These are phyloP conservation scores for Apodemus speciosus DNA, from an alignment of 2,113 vertebrate genomes.

Conservation along the genomic window DNA sequence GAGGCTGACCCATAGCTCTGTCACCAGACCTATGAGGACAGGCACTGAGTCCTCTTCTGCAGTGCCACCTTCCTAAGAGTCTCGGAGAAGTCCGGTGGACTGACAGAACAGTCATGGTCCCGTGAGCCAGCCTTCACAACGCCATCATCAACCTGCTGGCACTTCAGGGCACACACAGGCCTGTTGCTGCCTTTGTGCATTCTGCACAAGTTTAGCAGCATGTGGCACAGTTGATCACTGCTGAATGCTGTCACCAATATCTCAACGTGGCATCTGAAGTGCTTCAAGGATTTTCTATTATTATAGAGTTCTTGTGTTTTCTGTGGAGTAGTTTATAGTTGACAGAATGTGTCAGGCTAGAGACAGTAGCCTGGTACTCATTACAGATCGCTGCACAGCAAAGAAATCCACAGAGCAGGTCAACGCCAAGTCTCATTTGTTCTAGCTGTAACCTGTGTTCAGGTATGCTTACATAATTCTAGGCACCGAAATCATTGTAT, in stretches of 20 bases:
- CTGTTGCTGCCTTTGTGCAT: fast-evolving
- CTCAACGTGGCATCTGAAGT: not conserved
- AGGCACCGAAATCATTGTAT: slow-evolving; percentile 9
- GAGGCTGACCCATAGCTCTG: fast-evolving
- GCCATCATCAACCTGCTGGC: fast-evolving
- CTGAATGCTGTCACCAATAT: not conserved
- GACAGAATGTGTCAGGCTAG: not conserved
- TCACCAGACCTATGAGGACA: not conserved
- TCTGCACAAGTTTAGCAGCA: not conserved
- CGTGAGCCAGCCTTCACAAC: fast-evolving
- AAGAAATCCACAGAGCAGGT: not conserved
- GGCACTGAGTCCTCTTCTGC: not conserved
- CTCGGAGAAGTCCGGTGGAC: not conserved
- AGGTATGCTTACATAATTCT: not conserved
- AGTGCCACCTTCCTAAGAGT: not conserved
- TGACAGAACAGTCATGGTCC: fast-evolving
- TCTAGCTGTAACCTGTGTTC: not conserved
- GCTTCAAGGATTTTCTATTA: not conserved
- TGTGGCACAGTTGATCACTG: not conserved
- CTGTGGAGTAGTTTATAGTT: not conserved
- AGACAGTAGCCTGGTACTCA: not conserved
- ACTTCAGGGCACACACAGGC: fast-evolving
- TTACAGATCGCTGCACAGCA: not conserved
- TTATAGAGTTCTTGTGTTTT: not conserved
- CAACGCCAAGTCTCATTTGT: not conserved